Percentiles rank a stretch among this genome's conserved stretches.
phyloP scores from a whole-genome alignment of 2,888 invertebrate species.

The Hedychridium roseum region DNA sequence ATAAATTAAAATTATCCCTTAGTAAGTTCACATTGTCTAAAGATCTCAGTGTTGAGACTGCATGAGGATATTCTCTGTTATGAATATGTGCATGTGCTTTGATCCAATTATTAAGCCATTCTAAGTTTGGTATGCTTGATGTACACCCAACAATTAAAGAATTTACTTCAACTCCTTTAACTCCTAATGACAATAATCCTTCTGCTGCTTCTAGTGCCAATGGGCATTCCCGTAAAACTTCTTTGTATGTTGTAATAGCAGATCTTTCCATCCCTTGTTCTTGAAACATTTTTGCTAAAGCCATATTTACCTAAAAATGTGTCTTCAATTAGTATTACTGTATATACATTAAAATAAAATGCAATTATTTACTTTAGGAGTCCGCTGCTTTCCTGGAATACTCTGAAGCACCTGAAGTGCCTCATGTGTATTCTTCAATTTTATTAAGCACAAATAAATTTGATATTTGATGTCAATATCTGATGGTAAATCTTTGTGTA shows the following conservation, averaged over 20 bases:
- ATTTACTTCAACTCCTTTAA: constrained; percentile 78
- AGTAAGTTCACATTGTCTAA: constrained; percentile 73
- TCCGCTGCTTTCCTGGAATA: constrained; percentile 73
- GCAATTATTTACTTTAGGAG: constrained; percentile 69
- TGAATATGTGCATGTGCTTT: constrained; percentile 73
- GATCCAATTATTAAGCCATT: constrained; percentile 72
- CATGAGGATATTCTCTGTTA: constrained; percentile 73
- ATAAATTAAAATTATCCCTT: constrained; percentile 73
- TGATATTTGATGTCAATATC: constrained; percentile 78
- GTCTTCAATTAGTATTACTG: constrained; percentile 1
- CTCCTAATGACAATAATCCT: constrained; percentile 75
- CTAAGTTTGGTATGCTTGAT: constrained; percentile 54
- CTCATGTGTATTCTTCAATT: constrained; percentile 72
- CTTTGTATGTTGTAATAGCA: constrained; percentile 79
- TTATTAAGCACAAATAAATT: constrained; percentile 74
- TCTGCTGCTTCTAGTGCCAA: constrained; percentile 79
- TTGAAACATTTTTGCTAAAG: constrained; percentile 77
- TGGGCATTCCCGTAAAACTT: constrained; percentile 79
- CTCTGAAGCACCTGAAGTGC: constrained; percentile 69
- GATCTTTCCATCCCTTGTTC: constrained; percentile 75
- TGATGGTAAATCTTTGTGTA: constrained; percentile 66
- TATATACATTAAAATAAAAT: neutral
- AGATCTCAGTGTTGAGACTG: constrained; percentile 72
- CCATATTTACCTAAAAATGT: constrained; percentile 69
- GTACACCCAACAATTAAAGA: constrained; percentile 73